Percentiles rank a stretch among this genome's conserved stretches.
phyloP scores from a whole-genome alignment of 2,888 invertebrate genomes.

The Platycheirus albimanus region DNA sequence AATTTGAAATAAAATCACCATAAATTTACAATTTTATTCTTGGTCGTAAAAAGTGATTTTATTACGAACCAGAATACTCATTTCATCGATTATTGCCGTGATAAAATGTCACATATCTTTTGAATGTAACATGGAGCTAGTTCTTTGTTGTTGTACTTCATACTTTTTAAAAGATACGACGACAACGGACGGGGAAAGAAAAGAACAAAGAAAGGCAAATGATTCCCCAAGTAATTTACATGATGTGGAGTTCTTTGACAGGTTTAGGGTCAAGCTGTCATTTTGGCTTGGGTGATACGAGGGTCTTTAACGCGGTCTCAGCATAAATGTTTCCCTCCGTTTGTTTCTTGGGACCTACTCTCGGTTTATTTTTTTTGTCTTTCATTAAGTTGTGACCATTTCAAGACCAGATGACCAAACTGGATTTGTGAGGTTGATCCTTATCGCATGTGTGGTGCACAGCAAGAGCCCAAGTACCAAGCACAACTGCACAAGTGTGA shows the following conservation, averaged over 20 bases:
- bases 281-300: slow-evolving; percentile 47
- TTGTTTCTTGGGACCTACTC: not conserved
- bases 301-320: slow-evolving; percentile 48
- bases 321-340: not conserved
- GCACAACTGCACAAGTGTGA: slow-evolving; percentile 52
- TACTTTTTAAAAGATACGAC: not conserved
- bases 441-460: slow-evolving; percentile 48
- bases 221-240: slow-evolving; percentile 62
- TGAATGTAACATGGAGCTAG: not conserved
- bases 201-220: slow-evolving; percentile 23
- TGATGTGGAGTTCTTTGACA: slow-evolving; percentile 68
- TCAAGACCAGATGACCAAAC: slow-evolving; percentile 56
- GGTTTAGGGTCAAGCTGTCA: slow-evolving; percentile 72
- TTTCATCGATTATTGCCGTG: slow-evolving; percentile 70
- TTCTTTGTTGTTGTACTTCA: not conserved
- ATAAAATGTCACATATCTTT: slow-evolving; percentile 56
- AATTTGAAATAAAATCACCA: slow-evolving; percentile 64
- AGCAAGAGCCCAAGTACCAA: slow-evolving; percentile 34
- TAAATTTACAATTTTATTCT: slow-evolving; percentile 67
- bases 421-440: slow-evolving; percentile 68
- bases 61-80: slow-evolving; percentile 70
- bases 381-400: too few relatives aligned
- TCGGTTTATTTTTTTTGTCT: slow-evolving; percentile 19
- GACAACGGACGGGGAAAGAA: too few relatives aligned
- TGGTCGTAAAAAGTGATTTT: slow-evolving; percentile 69